Conservation (phyloP, 2,113 vertebrate species). For the Tachysurus fulvidraco region DNA sequence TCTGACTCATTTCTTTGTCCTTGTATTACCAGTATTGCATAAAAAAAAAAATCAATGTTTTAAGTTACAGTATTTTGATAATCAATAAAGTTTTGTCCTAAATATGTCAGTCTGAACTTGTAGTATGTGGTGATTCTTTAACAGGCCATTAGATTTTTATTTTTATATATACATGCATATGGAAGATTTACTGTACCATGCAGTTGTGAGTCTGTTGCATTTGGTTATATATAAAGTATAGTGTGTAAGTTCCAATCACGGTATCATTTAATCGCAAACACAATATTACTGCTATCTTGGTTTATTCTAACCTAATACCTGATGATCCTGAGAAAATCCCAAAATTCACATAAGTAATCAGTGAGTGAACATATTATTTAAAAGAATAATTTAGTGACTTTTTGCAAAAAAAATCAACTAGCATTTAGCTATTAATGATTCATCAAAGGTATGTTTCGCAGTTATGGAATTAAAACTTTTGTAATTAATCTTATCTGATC, state of each 20-base stretch:
- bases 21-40: slow-evolving; percentile 64
- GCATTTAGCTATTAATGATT: no score
- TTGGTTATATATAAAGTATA: background rate
- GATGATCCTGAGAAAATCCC: background rate
- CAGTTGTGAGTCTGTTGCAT: background rate
- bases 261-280: background rate
- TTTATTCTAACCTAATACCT: background rate
- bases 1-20: slow-evolving; percentile 29
- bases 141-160: background rate
- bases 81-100: slow-evolving; percentile 76
- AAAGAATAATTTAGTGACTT: background rate
- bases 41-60: slow-evolving; percentile 66
- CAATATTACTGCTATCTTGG: background rate
- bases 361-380: background rate
- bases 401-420: no score
- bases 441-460: no score
- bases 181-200: background rate
- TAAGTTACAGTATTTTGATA: slow-evolving; percentile 79
- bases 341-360: background rate
- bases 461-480: no score
- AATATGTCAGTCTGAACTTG: slow-evolving; percentile 62
- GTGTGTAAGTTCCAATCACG: no score
- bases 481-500: no score
- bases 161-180: background rate
- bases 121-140: slow-evolving; percentile 33